A percentile compares a stretch with the other conserved stretches of the same genome.
These are phyloP conservation scores for Troglohyphantes excavatus DNA, from an alignment of 2,888 invertebrate species.

Conservation along the genomic window DNA sequence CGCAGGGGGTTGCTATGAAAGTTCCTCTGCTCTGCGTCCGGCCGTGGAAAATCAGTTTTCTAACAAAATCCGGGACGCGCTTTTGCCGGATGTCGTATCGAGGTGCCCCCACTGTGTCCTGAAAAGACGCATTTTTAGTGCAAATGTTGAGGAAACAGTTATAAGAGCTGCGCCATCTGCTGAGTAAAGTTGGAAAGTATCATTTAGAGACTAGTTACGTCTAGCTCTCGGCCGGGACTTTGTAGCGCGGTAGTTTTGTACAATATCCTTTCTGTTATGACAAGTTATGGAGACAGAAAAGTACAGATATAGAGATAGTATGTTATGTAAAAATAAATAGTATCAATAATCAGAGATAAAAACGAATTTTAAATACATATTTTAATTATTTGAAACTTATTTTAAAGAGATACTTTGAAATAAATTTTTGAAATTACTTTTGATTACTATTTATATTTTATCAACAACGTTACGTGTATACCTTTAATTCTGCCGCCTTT, in stretches of 20 bases:
- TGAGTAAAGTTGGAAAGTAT: conserved; percentile 25
- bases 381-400: too few species aligned
- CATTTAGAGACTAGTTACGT: neutral
- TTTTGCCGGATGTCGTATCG: conserved; percentile 50
- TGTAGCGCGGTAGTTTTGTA: neutral
- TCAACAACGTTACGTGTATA: too few species aligned
- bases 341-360: too few species aligned
- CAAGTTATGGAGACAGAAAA: too few species aligned
- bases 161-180: conserved; percentile 58
- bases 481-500: too few species aligned
- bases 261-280: too few species aligned
- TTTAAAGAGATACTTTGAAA: too few species aligned
- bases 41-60: conserved; percentile 66
- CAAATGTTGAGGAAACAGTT: conserved; percentile 60
- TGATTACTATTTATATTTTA: too few species aligned
- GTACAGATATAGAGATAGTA: too few species aligned
- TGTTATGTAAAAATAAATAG: too few species aligned
- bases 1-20: conserved; percentile 13
- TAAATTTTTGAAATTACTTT: too few species aligned
- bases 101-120: conserved; percentile 60
- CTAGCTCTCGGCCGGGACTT: neutral
- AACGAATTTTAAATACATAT: too few species aligned
- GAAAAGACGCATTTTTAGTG: conserved; percentile 58
- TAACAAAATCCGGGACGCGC: conserved; percentile 48
- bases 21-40: conserved; percentile 33